These are phyloP conservation scores for Sapayoa aenigma DNA, from an alignment of 2,113 vertebrate species.

Conservation along the genomic window DNA sequence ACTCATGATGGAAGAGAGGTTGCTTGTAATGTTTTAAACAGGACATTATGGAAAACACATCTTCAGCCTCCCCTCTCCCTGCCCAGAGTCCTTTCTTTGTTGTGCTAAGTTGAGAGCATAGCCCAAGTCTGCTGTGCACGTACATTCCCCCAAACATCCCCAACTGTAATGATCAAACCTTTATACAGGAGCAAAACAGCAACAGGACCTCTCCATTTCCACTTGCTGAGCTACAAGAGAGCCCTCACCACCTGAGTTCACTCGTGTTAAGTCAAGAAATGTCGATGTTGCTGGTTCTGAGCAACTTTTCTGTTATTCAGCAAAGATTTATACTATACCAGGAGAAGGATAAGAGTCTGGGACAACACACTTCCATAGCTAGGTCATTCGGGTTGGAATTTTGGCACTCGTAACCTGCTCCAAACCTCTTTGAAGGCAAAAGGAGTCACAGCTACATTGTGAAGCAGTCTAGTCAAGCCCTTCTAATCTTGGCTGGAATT, in stretches of 20 bases:
- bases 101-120: neutral
- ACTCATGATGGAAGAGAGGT: slow-evolving; percentile 42
- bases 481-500: neutral
- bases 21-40: slow-evolving; percentile 34
- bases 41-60: neutral
- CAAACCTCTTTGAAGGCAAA: neutral
- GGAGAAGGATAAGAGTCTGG: neutral
- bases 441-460: neutral
- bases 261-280: neutral
- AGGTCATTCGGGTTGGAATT: neutral
- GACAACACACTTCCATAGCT: neutral
- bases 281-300: neutral
- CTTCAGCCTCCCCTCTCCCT: neutral
- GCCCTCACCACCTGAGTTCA: neutral
- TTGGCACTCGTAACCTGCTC: neutral
- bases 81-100: neutral
- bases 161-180: neutral
- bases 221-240: neutral
- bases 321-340: neutral
- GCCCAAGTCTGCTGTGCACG: neutral
- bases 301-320: neutral
- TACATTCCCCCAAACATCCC: neutral
- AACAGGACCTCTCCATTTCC: neutral
- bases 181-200: neutral
- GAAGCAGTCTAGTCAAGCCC: neutral